phyloP scores from a whole-genome alignment of 2,113 vertebrate genomes.

The Merops nubicus region DNA sequence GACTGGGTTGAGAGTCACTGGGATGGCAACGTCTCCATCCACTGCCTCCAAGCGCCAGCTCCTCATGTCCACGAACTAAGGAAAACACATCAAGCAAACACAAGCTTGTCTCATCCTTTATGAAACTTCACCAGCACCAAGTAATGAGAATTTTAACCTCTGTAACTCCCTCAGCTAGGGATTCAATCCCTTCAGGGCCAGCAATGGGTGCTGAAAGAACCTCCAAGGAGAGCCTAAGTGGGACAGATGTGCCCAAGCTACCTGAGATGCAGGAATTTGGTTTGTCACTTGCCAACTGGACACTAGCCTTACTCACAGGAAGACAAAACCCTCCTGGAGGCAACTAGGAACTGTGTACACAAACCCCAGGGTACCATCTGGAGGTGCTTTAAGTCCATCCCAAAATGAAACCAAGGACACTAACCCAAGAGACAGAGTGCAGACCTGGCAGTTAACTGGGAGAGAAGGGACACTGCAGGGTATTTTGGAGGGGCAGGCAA shows the following conservation, averaged over 20 bases:
- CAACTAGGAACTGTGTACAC: not conserved
- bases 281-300: not conserved
- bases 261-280: not conserved
- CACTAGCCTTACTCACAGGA: not conserved
- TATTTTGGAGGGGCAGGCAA: not conserved
- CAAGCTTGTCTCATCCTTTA: not conserved
- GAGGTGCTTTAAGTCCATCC: not conserved
- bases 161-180: not conserved
- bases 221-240: not conserved
- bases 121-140: not conserved
- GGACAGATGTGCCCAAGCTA: not conserved
- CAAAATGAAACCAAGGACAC: not conserved
- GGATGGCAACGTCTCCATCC: slow-evolving; percentile 73
- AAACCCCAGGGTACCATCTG: not conserved
- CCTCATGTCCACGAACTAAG: slow-evolving; percentile 89
- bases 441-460: not conserved
- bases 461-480: not conserved
- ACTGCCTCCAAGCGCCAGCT: slow-evolving; percentile 84
- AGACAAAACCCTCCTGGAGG: not conserved
- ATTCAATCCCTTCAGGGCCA: not conserved
- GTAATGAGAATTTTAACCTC: not conserved
- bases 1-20: slow-evolving; percentile 84
- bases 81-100: not conserved
- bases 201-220: not conserved
- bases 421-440: not conserved